Percentiles rank a stretch among this genome's conserved stretches.
These are phyloP conservation scores for Gallinago solitaria DNA, from an alignment of 2,797 vertebrate genomes.

Conservation along the genomic window DNA sequence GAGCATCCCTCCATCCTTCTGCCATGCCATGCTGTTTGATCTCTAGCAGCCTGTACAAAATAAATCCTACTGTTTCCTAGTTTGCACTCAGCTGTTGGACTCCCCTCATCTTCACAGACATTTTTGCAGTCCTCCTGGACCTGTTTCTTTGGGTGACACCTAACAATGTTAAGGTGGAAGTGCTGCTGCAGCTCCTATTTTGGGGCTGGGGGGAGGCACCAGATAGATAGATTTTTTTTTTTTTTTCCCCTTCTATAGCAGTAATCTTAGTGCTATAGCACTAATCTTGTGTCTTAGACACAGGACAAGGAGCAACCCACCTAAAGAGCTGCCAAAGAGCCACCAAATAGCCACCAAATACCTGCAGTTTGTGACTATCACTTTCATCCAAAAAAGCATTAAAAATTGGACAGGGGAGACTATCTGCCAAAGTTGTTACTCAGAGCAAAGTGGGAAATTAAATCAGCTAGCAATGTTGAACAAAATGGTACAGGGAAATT, in stretches of 20 bases:
- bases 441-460: background rate
- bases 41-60: background rate
- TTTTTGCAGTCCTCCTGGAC: background rate
- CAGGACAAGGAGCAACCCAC: background rate
- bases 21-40: background rate
- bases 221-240: background rate
- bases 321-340: background rate
- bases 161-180: background rate
- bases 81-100: background rate
- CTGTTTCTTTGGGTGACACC: background rate
- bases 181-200: background rate
- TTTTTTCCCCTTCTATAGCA: background rate
- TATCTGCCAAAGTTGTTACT: background rate
- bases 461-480: background rate
- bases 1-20: background rate
- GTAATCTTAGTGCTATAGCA: background rate
- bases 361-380: background rate
- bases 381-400: background rate
- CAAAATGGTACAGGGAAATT: background rate
- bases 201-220: background rate
- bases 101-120: background rate
- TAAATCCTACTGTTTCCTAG: background rate
- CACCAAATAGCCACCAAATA: background rate
- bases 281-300: background rate
- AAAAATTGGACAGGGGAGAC: background rate